A percentile compares a stretch with the other conserved stretches of the same genome.
phyloP scores from a whole-genome alignment of 2,888 invertebrate genomes.

The Mimumesa dahlbomi region DNA sequence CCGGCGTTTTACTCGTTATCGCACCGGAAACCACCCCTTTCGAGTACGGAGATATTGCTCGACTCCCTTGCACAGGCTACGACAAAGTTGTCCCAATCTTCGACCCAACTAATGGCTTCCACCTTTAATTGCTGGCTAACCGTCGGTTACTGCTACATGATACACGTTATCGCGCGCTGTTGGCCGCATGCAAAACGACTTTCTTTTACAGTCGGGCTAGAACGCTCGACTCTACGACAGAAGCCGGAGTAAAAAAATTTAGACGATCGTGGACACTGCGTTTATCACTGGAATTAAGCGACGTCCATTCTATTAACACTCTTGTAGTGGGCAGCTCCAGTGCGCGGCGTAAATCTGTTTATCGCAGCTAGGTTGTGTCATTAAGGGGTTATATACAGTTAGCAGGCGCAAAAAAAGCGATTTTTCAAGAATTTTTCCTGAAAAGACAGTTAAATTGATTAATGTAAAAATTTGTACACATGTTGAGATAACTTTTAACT shows the following conservation, averaged over 20 bases:
- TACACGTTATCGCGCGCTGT: conserved; percentile 52
- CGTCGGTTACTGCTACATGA: conserved; percentile 57
- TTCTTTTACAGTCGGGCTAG: neutral
- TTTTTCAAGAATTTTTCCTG: too few species aligned
- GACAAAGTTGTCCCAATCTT: conserved; percentile 37
- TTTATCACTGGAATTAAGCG: conserved; percentile 45
- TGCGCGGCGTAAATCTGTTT: too few species aligned
- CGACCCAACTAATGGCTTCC: conserved; percentile 59
- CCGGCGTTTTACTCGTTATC: conserved; percentile 26
- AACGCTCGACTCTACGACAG: too few species aligned
- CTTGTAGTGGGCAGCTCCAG: too few species aligned
- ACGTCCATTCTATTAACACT: conserved; percentile 48
- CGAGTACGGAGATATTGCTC: conserved; percentile 18
- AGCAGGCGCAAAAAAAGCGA: too few species aligned
- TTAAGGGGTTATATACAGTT: too few species aligned
- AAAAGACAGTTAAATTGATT: too few species aligned
- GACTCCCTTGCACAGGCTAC: neutral
- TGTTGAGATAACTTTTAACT: too few species aligned
- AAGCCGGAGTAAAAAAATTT: neutral
- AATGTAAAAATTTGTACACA: too few species aligned
- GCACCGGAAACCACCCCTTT: conserved; percentile 40
- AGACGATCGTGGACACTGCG: conserved; percentile 12
- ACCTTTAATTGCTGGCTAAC: conserved; percentile 66
- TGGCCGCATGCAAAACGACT: conserved; percentile 26
- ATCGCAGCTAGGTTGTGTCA: too few species aligned